Base-by-base conservation (phyloP, 2,888 invertebrate genomes). In the Liodrosophila aerea region DNA sequence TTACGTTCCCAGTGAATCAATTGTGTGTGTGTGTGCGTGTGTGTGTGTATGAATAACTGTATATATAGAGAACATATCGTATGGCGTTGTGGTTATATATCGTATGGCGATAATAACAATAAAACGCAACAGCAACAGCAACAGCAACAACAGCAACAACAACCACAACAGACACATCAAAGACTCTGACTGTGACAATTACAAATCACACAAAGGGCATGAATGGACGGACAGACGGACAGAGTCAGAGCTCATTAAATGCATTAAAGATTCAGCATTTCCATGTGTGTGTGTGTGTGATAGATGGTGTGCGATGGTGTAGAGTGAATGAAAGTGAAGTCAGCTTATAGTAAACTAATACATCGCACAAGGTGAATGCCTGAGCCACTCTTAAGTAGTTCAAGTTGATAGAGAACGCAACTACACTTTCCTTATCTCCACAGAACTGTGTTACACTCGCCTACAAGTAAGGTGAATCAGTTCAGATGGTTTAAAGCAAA, bases 171-270 rank as follows among this genome's bases (percentile, higher is more conserved):
- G n/a, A n/a, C n/a, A n/a, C n/a, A n/a, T n/a, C n/a, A n/a, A n/a
- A n/a, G n/a, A n/a, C n/a, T n/a, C n/a, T n/a, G 27, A 36, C 31
- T 52, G 40, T 46, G 40, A 50, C 62, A 54, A 56, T 62, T 54
- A 58, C 37, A 64, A 57, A 57, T 63, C 49, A 52, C 34, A 31
- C 39, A 43, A 18, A 34, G 33, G 69, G 29, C 65, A 63, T 67
- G 51, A 67, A 57, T 67, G 70, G 51, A 47, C 46, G 16, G n/a
- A n/a, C n/a, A n/a, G n/a, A n/a, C n/a, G n/a, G n/a, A n/a, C n/a
- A n/a, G n/a, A n/a, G n/a, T n/a, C n/a, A n/a, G n/a, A n/a, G 36
- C 52, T 67, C 45, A 12, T 30, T 8, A 34, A 41, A 34, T 34
- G 11, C 49, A 52, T 49, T 34, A 31, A 33, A 12, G 15, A 39